These are phyloP conservation scores for Varanus salvator DNA, from an alignment of 2,113 vertebrate genomes.

Conservation along the genomic window DNA sequence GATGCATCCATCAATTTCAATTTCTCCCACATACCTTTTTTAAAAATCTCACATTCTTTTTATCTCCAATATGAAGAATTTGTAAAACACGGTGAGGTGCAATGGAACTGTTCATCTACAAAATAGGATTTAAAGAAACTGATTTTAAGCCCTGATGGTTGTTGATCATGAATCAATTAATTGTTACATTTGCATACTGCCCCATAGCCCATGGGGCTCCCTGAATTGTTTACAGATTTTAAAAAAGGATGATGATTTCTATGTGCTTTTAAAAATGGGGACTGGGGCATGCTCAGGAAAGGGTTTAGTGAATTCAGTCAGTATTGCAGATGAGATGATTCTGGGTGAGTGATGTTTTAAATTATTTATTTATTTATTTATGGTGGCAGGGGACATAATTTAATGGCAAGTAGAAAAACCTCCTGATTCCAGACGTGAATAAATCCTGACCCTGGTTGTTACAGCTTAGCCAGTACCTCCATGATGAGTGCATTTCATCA, in stretches of 20 bases:
- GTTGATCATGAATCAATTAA: background rate
- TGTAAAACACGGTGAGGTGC: no score
- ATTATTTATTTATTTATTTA: no score
- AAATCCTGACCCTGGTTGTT: background rate
- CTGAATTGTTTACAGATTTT: no score
- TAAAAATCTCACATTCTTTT: no score
- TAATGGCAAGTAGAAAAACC: background rate
- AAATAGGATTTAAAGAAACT: background rate
- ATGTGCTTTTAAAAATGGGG: no score
- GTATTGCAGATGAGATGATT: background rate
- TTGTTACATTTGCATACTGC: no score
- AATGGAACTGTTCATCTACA: background rate
- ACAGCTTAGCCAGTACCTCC: background rate
- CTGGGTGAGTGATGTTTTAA: no score
- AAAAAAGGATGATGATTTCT: no score
- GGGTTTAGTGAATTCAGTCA: background rate
- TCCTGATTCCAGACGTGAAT: background rate
- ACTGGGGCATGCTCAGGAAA: background rate
- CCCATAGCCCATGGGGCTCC: no score
- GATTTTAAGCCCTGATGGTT: background rate
- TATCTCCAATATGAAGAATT: no score
- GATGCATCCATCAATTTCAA: no score
- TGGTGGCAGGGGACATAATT: background rate
- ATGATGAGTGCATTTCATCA: conserved; percentile 12
- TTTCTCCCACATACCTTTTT: no score